Percentiles rank a stretch among this genome's conserved stretches.
Conservation (phyloP, 2,113 vertebrate genomes). For the Uria lomvia region DNA sequence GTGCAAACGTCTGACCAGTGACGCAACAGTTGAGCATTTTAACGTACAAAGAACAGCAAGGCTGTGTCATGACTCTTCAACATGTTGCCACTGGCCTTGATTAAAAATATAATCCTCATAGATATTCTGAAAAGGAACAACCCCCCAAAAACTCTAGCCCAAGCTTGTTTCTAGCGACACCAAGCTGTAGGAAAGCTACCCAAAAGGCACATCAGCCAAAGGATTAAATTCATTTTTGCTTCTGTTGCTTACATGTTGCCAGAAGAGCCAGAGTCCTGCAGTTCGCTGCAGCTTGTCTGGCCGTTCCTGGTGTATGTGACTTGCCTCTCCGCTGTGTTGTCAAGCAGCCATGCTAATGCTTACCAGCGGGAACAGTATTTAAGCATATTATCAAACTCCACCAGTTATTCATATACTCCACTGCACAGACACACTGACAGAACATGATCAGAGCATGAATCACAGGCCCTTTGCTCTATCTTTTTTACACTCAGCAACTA, state of each 20-base stretch:
- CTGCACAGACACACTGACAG: conserved; percentile 10
- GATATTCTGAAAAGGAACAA: background rate
- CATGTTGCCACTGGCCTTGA: background rate
- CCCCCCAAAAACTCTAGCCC: background rate
- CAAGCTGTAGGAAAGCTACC: background rate
- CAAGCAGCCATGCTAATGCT: conserved; percentile 39
- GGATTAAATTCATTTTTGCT: background rate
- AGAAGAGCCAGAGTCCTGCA: background rate
- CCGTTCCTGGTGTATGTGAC: background rate
- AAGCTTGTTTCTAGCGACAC: background rate
- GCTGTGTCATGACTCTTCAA: background rate
- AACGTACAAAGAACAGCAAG: background rate
- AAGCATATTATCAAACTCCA: conserved; percentile 50
- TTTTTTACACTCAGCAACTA: conserved; percentile 6
- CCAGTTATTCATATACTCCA: conserved; percentile 48
- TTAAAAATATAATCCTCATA: background rate
- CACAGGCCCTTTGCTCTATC: conserved; percentile 13
- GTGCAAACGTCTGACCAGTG: background rate
- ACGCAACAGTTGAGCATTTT: background rate
- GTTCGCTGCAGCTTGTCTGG: background rate
- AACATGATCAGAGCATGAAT: conserved; percentile 1
- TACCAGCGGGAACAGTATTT: conserved; percentile 32
- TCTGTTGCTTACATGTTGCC: background rate
- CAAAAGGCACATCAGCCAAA: background rate
- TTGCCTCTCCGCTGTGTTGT: conserved; percentile 24